Conservation (phyloP, 2,113 vertebrate species). For the Haliaeetus leucogaster region DNA sequence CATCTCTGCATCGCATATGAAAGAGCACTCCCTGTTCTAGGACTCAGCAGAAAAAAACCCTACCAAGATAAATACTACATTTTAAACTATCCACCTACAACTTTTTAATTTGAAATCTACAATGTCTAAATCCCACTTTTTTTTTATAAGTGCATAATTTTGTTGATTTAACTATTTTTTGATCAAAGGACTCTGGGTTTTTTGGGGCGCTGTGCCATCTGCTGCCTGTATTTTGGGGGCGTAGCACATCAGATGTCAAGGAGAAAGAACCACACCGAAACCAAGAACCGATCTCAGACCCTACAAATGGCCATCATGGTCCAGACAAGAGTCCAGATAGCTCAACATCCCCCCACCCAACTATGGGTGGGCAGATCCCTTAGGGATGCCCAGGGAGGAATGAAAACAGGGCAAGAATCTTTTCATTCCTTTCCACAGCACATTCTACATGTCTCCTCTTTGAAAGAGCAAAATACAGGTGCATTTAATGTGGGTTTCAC, state of each 20-base stretch:
- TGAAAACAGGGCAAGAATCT: not conserved
- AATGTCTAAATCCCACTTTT: not conserved
- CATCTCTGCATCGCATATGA: not conserved
- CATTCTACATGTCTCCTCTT: not conserved
- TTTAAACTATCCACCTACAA: not conserved
- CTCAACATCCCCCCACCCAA: not conserved
- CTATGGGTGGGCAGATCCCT: not conserved
- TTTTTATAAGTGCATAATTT: not conserved
- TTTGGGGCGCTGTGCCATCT: not conserved
- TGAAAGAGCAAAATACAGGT: not conserved
- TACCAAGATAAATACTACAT: not conserved
- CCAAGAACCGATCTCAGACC: not conserved
- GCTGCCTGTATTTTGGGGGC: not conserved
- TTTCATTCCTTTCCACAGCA: not conserved
- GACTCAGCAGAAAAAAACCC: not conserved
- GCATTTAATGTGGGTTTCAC: not conserved
- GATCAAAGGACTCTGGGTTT: not conserved
- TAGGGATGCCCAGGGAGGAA: not conserved
- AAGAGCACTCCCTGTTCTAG: not conserved
- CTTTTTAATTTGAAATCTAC: not conserved
- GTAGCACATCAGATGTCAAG: not conserved
- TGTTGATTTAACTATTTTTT: not conserved
- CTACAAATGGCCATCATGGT: fast-evolving
- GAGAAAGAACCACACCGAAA: not conserved
- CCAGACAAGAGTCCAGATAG: not conserved